Evolutionary conservation across 2,797 vertebrate species (phyloP).

Genomic region (Gephyroberyx darwinii): DNA sequence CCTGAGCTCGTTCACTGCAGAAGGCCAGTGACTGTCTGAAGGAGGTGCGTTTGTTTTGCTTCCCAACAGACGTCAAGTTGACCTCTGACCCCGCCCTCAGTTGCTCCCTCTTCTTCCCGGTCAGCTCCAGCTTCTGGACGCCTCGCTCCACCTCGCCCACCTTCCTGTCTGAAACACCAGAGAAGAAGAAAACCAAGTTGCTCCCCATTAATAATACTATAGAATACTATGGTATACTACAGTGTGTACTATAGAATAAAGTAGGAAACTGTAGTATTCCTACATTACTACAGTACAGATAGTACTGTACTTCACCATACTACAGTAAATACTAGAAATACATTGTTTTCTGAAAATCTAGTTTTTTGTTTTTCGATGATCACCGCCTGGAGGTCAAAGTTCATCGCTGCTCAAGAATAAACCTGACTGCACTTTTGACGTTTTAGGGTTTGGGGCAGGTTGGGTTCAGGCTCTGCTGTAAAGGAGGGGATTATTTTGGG

Average conservation of each 20-base stretch:
- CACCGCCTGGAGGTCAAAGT: too few relatives aligned
- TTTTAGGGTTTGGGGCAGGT: not conserved
- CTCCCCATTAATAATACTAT: too few relatives aligned
- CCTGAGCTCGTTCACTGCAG: slow-evolving; percentile 82
- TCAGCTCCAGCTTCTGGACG: slow-evolving; percentile 81
- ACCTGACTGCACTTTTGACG: too few relatives aligned
- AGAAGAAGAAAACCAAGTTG: not conserved
- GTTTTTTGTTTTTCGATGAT: not conserved
- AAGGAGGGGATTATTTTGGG: not conserved
- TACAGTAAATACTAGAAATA: too few relatives aligned
- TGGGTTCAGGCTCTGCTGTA: not conserved
- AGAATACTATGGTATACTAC: too few relatives aligned
- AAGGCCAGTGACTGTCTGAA: slow-evolving; percentile 82
- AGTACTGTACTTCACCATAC: too few relatives aligned
- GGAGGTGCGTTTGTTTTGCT: slow-evolving; percentile 78
- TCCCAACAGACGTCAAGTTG: slow-evolving; percentile 78
- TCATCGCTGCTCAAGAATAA: too few relatives aligned
- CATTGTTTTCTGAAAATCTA: not conserved
- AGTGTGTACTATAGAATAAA: too few relatives aligned
- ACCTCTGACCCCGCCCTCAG: slow-evolving; percentile 84
- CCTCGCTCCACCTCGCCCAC: slow-evolving; percentile 69
- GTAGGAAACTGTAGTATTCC: too few relatives aligned
- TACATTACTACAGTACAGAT: too few relatives aligned
- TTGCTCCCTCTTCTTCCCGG: slow-evolving; percentile 64
- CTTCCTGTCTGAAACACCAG: slow-evolving; percentile 60